Percentiles rank a stretch among this genome's conserved stretches.
phyloP scores from a whole-genome alignment of 1,140 invertebrate genomes.

The Diorhabda carinulata region DNA sequence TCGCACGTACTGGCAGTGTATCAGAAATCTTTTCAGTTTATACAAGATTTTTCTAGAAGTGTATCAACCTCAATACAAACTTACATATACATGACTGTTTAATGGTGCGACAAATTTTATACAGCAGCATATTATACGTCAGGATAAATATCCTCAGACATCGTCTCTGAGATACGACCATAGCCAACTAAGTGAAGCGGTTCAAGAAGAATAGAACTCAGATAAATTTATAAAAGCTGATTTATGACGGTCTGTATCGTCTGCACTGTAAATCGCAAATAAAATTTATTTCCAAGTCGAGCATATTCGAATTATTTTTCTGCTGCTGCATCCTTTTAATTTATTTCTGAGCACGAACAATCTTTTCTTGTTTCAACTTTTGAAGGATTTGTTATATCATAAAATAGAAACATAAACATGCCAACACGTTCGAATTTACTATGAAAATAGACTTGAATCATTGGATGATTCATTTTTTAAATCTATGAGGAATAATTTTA shows the following conservation, averaged over 20 bases:
- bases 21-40: constrained; percentile 12
- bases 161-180: constrained; percentile 38
- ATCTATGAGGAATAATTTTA: too few relatives aligned
- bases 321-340: neutral
- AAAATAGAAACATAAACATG: too few relatives aligned
- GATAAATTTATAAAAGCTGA: constrained; percentile 44
- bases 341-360: constrained; percentile 3
- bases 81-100: constrained; percentile 41
- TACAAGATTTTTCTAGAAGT: constrained; percentile 16
- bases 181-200: constrained; percentile 42
- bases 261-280: constrained; percentile 41
- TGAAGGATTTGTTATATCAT: too few relatives aligned
- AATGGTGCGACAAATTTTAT: constrained; percentile 47
- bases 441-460: too few relatives aligned
- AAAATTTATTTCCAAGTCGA: constrained; percentile 37
- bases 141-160: constrained; percentile 42
- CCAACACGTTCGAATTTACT: too few relatives aligned
- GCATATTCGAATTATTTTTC: constrained; percentile 21
- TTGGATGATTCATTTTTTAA: too few relatives aligned
- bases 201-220: constrained; percentile 42
- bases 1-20: constrained; percentile 3
- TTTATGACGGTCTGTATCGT: constrained; percentile 39
- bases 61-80: constrained; percentile 30
- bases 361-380: too few relatives aligned
- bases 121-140: constrained; percentile 44